phyloP scores from a whole-genome alignment of 1,140 invertebrate species.

The Drosophila watanabei region DNA sequence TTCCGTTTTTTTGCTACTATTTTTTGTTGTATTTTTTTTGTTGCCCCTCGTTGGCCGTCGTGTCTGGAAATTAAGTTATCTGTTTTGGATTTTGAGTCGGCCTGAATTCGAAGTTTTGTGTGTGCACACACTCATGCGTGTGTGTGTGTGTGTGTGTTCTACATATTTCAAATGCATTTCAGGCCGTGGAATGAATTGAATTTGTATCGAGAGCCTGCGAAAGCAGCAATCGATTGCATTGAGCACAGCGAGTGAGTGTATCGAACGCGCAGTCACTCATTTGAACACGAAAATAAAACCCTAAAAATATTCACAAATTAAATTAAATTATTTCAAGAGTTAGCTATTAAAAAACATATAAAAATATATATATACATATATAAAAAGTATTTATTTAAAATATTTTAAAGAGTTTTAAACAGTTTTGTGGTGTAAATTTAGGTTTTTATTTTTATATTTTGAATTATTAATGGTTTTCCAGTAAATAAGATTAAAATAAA shows the following conservation, averaged over 20 bases:
- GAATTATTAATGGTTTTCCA: neutral
- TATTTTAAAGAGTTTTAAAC: neutral
- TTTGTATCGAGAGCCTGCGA: conserved; percentile 31
- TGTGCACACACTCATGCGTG: conserved; percentile 4
- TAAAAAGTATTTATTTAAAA: neutral
- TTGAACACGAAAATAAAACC: conserved; percentile 26
- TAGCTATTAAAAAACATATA: neutral
- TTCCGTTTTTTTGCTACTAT: neutral
- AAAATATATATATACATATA: too few species aligned
- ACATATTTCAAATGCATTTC: conserved; percentile 44
- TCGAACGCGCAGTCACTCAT: conserved; percentile 17
- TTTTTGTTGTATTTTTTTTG: conserved; percentile 1
- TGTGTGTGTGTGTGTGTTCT: conserved; percentile 1
- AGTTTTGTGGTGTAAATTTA: neutral
- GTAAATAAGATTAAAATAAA: neutral
- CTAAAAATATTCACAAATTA: conserved; percentile 21
- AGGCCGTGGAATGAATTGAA: conserved; percentile 30
- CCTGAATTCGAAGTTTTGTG: conserved; percentile 39
- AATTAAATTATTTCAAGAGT: neutral
- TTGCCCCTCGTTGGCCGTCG: neutral
- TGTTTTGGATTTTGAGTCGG: conserved; percentile 53
- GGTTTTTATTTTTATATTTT: neutral
- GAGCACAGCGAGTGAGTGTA: conserved; percentile 9
- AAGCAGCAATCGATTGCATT: conserved; percentile 28
- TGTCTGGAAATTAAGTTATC: conserved; percentile 48